Percentiles rank a stretch among this genome's conserved stretches.
These are phyloP conservation scores for Calidris pugnax DNA, from an alignment of 2,113 vertebrate species.

Conservation along the genomic window DNA sequence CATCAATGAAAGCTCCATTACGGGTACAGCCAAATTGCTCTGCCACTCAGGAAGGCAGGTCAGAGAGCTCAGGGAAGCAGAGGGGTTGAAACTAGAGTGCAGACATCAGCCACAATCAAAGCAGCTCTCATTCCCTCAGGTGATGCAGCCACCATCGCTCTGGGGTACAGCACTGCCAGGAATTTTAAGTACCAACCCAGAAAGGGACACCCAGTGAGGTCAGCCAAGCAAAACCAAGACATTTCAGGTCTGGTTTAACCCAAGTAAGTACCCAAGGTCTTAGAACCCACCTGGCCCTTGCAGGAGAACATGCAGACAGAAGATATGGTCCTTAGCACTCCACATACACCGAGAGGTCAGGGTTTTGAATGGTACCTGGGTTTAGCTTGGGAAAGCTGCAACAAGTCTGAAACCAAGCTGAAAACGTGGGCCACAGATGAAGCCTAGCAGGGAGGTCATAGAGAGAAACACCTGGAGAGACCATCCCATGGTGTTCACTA, in stretches of 20 bases:
- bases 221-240: not conserved
- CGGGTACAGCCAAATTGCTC: not conserved
- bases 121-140: not conserved
- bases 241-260: not conserved
- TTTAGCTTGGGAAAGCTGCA: not conserved
- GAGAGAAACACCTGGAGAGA: not conserved
- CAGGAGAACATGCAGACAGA: not conserved
- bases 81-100: not conserved
- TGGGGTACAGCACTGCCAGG: not conserved
- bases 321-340: not conserved
- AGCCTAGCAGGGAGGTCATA: not conserved
- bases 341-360: accelerated
- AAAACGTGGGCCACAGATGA: accelerated
- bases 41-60: not conserved
- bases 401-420: not conserved
- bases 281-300: not conserved
- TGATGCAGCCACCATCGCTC: not conserved
- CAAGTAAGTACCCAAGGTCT: not conserved
- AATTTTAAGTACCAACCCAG: not conserved
- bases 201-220: not conserved
- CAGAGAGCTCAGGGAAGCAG: not conserved
- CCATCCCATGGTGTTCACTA: not conserved
- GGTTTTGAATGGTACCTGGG: not conserved
- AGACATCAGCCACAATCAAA: not conserved
- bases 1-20: not conserved